Evolutionary conservation across 2,797 vertebrate species (phyloP).

Genomic region (Hapalemur alaotrensis): DNA sequence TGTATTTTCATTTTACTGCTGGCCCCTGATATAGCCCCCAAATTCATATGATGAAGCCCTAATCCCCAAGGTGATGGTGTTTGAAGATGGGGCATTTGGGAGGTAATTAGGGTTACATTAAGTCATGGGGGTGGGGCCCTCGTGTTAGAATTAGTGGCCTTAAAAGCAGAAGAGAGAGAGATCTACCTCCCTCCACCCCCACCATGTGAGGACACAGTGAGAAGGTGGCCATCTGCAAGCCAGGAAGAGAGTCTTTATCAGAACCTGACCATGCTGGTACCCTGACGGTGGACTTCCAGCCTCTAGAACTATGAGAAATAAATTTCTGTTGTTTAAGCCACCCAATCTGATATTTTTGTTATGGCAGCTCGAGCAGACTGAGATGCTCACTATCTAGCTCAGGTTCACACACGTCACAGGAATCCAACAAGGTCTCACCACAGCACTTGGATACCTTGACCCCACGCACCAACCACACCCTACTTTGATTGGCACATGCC

Average conservation of each 20-base stretch:
- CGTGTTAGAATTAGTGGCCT: not conserved
- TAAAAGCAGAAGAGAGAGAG: not conserved
- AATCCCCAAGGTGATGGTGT: not conserved
- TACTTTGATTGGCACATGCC: not conserved
- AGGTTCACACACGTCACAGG: not conserved
- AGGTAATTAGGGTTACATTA: not conserved
- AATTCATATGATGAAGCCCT: not conserved
- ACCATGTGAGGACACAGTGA: not conserved
- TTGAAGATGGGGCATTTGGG: not conserved
- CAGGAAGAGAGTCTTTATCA: not conserved
- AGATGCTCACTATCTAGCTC: not conserved
- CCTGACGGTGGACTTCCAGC: not conserved
- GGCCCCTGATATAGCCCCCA: not conserved
- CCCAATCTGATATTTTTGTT: not conserved
- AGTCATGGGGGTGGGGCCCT: too few relatives aligned
- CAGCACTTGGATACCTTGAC: not conserved
- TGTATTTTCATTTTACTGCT: not conserved
- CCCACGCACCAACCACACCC: not conserved
- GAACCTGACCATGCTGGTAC: rapidly evolving
- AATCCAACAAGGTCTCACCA: not conserved
- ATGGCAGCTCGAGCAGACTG: not conserved
- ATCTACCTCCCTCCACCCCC: not conserved
- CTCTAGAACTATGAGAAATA: not conserved
- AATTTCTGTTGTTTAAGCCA: not conserved
- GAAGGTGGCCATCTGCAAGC: not conserved